Percentiles rank a stretch among this genome's conserved stretches.
These are phyloP conservation scores for Cuculus canorus DNA, from an alignment of 2,797 vertebrate genomes.

Conservation along the genomic window DNA sequence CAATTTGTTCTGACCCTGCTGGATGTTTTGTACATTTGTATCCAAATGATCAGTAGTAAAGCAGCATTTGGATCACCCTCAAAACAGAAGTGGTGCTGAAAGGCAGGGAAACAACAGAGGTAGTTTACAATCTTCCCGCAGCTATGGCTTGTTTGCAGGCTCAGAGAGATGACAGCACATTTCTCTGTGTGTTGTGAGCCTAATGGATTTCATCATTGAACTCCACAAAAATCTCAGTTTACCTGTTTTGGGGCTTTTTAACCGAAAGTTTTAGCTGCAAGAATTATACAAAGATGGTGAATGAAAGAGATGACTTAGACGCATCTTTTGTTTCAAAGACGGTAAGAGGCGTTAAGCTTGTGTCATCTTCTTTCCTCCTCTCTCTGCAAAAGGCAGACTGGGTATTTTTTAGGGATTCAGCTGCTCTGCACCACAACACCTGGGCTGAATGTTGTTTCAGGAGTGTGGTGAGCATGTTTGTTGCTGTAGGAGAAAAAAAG, in stretches of 20 bases:
- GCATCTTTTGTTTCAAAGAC: background rate
- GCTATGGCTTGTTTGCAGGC: background rate
- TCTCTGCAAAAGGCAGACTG: background rate
- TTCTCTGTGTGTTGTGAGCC: background rate
- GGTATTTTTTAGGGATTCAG: background rate
- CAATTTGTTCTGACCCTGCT: background rate
- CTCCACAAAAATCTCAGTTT: background rate
- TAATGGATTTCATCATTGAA: background rate
- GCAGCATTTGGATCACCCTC: background rate
- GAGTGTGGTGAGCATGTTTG: background rate
- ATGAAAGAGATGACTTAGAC: background rate
- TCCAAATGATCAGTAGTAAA: constrained; percentile 17
- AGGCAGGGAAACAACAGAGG: background rate
- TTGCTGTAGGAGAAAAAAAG: background rate
- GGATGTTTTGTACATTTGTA: constrained; percentile 17
- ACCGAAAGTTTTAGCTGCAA: background rate
- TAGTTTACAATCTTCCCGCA: background rate
- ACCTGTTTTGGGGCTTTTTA: background rate
- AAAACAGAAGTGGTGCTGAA: background rate
- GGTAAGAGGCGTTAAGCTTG: background rate
- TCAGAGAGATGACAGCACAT: background rate
- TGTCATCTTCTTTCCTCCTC: background rate
- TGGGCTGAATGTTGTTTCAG: background rate
- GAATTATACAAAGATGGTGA: background rate
- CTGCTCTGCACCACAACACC: background rate